Base-by-base conservation (phyloP, 2,797 vertebrate genomes). In the Epinephelus awoara region DNA sequence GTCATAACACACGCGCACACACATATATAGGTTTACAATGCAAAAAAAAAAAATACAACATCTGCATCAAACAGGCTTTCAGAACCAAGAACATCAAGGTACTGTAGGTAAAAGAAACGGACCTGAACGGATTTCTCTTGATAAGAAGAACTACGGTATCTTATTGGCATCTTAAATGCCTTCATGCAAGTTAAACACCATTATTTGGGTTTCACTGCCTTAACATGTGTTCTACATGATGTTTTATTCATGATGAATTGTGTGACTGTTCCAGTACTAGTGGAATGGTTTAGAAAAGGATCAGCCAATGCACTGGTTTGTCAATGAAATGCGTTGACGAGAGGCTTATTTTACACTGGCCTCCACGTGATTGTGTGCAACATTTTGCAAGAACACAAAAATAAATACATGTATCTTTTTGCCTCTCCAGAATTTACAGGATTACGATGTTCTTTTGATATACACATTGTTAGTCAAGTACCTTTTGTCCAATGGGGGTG, bases 341-440 rank as follows among this genome's bases (percentile, higher is more conserved):
- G 78, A 87, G 64, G 76, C 65, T 50, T 27, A 18, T 52, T 46
- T 78, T 69, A 34, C 56, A 73, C 7, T 15, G 58, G 77, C 83
- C 70, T 79, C 57, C 8, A 27, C 59, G 72, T 77, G 80, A 88
- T 67, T 74, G 72, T 92, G 93, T 94, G 91, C 91, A 94, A 93
- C 85, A 92, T 85, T 90, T 91, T 87, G 88, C 90, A 91, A 83
- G 72, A 90, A 91, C 75, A 86, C 75, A 86, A 88, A 89, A 86
- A 91, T 85, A 92, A 94, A 93, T 89, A 90, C 75, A 76, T 64
- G 69, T 81, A 63, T 82, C 29, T 72, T 82, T 89, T 79, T 85
- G 59, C 74, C 63, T 85, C 75, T 74, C 71, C 49, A n/a, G 25
- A 69, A 87, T 84, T 75, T 69, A 86, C 72, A 84, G 40, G 71